These are phyloP conservation scores for Actinostola sp. DNA, from an alignment of 92 coral and sea anemone genomes.

Conservation along the genomic window DNA sequence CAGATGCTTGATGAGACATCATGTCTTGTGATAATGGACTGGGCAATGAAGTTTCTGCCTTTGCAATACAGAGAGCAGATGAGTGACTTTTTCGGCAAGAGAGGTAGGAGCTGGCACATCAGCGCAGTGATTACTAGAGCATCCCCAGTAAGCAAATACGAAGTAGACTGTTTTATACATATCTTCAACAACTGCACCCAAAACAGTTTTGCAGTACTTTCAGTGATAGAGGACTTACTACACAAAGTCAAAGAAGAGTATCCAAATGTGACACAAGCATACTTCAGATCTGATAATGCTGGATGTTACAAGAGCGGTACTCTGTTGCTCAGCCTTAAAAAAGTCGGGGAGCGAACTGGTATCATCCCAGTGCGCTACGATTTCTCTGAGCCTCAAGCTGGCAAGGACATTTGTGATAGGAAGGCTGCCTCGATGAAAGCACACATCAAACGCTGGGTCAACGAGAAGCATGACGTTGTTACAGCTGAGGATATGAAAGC, in stretches of 20 bases:
- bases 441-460: slow-evolving; percentile 61
- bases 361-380: slow-evolving; percentile 38
- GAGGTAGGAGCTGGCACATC: slow-evolving; percentile 49
- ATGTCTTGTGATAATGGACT: slow-evolving; percentile 37
- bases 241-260: slow-evolving; percentile 43
- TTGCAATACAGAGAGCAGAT: slow-evolving; percentile 39
- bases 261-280: slow-evolving; percentile 31
- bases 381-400: slow-evolving; percentile 58
- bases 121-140: slow-evolving; percentile 17
- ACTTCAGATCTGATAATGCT: slow-evolving; percentile 60
- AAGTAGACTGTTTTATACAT: slow-evolving; percentile 34
- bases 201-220: slow-evolving; percentile 41
- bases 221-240: slow-evolving; percentile 48
- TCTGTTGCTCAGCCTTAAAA: slow-evolving; percentile 34
- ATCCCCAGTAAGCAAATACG: background rate
- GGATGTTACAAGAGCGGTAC: slow-evolving; percentile 61
- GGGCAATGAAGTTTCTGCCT: slow-evolving; percentile 45
- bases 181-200: slow-evolving; percentile 25
- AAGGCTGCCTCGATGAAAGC: slow-evolving; percentile 66
- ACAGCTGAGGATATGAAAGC: slow-evolving; percentile 56
- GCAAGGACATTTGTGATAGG: slow-evolving; percentile 63
- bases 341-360: slow-evolving; percentile 42
- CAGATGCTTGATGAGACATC: slow-evolving; percentile 19
- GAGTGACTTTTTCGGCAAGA: slow-evolving; percentile 47
- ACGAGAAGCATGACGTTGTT: slow-evolving; percentile 46